Percentiles rank a stretch among this genome's conserved stretches.
These are phyloP conservation scores for Athalia rosae DNA, from an alignment of 2,888 invertebrate species.

Conservation along the genomic window DNA sequence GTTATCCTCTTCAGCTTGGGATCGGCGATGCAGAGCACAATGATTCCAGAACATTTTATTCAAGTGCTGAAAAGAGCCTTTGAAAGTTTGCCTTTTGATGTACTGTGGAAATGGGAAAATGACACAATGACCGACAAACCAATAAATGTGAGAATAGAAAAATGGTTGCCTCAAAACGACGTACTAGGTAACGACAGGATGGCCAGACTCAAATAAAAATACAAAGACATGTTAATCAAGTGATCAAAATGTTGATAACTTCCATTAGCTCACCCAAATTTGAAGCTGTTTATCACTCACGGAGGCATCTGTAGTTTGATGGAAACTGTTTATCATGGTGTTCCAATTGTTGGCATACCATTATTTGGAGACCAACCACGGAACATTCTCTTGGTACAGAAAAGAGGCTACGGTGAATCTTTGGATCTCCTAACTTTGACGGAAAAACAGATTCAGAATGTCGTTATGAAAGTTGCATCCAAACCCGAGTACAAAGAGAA, in stretches of 20 bases:
- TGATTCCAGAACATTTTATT: constrained; percentile 61
- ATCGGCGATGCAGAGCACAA: constrained; percentile 65
- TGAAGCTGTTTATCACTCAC: constrained; percentile 61
- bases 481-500: constrained; percentile 15
- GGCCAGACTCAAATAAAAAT: background rate
- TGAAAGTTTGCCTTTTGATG: constrained; percentile 66
- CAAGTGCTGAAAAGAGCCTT: constrained; percentile 65
- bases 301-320: constrained; percentile 62
- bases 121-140: constrained; percentile 64
- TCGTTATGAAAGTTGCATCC: constrained; percentile 7
- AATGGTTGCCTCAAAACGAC: constrained; percentile 71
- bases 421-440: constrained; percentile 23
- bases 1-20: constrained; percentile 69
- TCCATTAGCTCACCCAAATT: constrained; percentile 58
- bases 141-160: constrained; percentile 67
- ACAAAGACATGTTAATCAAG: background rate
- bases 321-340: constrained; percentile 60
- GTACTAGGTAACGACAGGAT: constrained; percentile 63
- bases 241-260: background rate
- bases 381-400: constrained; percentile 54
- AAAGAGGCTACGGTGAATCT: constrained; percentile 16
- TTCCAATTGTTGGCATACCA: constrained; percentile 63
- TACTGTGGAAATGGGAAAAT: constrained; percentile 71
- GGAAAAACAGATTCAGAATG: constrained; percentile 13
- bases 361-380: constrained; percentile 62